Percentiles rank a stretch among this genome's conserved stretches.
Conservation (phyloP, 2,888 invertebrate species). For the Eueremaeus valkanovi region DNA sequence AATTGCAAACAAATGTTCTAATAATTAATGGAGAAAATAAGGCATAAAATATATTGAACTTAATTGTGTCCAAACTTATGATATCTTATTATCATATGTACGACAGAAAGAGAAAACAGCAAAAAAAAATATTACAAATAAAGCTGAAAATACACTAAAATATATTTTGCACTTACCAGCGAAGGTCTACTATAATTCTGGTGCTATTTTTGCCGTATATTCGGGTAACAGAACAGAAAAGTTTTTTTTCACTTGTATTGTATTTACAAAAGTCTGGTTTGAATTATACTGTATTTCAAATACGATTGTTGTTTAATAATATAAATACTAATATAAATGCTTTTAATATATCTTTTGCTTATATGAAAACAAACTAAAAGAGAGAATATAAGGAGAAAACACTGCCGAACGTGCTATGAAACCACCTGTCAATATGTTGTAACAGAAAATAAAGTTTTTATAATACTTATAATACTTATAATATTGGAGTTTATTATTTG, state of each 20-base stretch:
- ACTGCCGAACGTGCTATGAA: slow-evolving; percentile 1
- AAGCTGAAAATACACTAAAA: no score
- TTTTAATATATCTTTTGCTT: not conserved
- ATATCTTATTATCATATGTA: no score
- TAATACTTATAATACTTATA: not conserved
- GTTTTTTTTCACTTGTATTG: not conserved
- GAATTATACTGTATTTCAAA: not conserved
- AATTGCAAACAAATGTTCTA: not conserved
- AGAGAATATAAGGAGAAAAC: slow-evolving; percentile 15
- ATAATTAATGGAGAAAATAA: not conserved
- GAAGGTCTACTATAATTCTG: not conserved
- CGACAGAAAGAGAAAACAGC: no score
- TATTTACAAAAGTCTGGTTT: not conserved
- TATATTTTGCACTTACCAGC: no score
- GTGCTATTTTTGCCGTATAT: not conserved
- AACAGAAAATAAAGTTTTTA: not conserved
- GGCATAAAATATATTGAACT: no score
- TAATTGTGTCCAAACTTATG: no score
- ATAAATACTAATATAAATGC: not conserved
- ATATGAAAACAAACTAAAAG: not conserved
- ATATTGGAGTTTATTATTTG: not conserved
- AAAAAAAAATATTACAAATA: no score
- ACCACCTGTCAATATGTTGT: slow-evolving; percentile 25
- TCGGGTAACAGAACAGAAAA: not conserved
- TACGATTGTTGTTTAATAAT: not conserved